Evolutionary conservation across 2,113 vertebrate species (phyloP), one percentile per base, ranked within the genome.

Genomic region (Gallinago paraguaiae): DNA sequence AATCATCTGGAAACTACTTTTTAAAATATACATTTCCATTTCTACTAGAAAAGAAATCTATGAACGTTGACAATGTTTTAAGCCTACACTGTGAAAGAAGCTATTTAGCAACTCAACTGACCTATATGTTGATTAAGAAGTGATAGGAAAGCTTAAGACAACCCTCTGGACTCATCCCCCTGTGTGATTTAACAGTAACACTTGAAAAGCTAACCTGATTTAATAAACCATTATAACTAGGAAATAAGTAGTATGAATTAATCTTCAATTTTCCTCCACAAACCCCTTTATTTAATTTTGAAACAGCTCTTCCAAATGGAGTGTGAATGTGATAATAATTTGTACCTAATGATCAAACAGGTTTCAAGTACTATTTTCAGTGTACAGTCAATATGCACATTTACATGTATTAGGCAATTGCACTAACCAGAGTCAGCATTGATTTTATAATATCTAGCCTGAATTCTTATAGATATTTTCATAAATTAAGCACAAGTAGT

Each of bases 181-280:
- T 46, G 27, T 50, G 71, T 90, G 77, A 93, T 90, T 90, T 81
- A 90, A 88, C 45, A 82, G 75, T 46, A 92, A 53, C 65, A 76
- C 88, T 71, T 81, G 61, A 69, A 88, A 86, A 95, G 81, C 77
- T 79, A 92, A 84, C 56, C 30, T 78, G 50, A 91, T 87, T 89
- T 89, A 93, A 93, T 92, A 94, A 92, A 79, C 57, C 35, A 45
- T 68, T 41, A 45, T 31, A 90, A 90, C 15, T n/a, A 90, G n/a
- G 50, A 94, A 87, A 63, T 31, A 93, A 60, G 57, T 24, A 50
- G 76, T 43, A 60, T 3, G 11, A 89, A 75, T 87, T 71, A 27
- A 50, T 57, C 72, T 93, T 81, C 74, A 31, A 46, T 91, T 85
- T 87, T 82, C 83, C 78, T 84, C 84, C 17, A 39, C 53, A 56